Percentiles rank a stretch among this genome's conserved stretches.
phyloP scores from a whole-genome alignment of 2,113 vertebrate genomes.

The Psilopsiagon aymara region DNA sequence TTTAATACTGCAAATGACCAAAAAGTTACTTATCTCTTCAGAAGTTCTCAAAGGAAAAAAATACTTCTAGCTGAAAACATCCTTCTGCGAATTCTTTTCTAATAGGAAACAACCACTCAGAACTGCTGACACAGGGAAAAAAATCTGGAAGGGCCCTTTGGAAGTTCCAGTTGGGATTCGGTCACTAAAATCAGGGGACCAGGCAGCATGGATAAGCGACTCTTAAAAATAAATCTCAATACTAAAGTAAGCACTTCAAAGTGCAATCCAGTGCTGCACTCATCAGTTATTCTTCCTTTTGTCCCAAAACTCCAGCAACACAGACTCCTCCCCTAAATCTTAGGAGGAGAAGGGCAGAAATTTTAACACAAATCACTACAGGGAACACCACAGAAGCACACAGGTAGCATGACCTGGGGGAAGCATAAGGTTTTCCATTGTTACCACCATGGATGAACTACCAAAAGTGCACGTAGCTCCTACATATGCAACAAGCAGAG shows the following conservation, averaged over 20 bases:
- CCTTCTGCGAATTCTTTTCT: neutral
- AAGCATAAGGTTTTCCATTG: neutral
- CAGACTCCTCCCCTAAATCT: neutral
- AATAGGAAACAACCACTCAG: neutral
- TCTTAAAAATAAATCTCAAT: neutral
- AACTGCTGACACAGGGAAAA: neutral
- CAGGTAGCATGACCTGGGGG: neutral
- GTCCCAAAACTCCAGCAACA: neutral
- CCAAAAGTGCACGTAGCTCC: neutral
- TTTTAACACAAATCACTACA: neutral
- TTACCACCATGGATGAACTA: neutral
- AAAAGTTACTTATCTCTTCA: neutral
- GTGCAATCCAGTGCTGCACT: neutral
- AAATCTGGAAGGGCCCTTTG: neutral
- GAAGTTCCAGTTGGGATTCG: neutral
- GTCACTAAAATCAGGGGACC: neutral
- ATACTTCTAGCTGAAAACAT: neutral
- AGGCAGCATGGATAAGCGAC: neutral
- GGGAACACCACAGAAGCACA: neutral
- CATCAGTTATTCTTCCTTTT: neutral
- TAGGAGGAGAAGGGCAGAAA: neutral
- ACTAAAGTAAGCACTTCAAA: neutral
- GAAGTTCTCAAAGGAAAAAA: neutral
- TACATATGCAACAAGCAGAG: neutral
- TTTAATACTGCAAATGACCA: neutral